Evolutionary conservation across 1,140 invertebrate genomes (phyloP).

Genomic region (Hestina assimilis): DNA sequence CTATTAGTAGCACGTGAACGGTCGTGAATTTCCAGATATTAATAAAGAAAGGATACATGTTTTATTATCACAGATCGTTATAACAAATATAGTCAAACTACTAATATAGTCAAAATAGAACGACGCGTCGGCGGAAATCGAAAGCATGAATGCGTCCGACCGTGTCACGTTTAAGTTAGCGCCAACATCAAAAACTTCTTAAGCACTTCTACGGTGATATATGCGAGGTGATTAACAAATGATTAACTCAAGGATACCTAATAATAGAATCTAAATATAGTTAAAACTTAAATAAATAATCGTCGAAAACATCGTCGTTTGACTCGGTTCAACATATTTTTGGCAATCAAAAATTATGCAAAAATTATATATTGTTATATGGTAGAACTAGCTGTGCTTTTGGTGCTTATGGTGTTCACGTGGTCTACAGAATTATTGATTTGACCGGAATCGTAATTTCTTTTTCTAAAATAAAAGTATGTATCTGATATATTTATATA

Average conservation of each 20-base stretch:
- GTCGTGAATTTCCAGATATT: no score
- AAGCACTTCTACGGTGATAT: not conserved
- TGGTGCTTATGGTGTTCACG: no score
- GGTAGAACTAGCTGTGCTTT: no score
- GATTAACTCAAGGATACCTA: slow-evolving; percentile 65
- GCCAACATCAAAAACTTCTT: slow-evolving; percentile 18
- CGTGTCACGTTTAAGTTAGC: slow-evolving; percentile 13
- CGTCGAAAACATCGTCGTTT: not conserved
- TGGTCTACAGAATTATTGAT: no score
- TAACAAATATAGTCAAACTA: not conserved
- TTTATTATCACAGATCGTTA: not conserved
- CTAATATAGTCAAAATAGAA: slow-evolving; percentile 13
- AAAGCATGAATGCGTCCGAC: slow-evolving; percentile 31
- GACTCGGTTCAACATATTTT: no score
- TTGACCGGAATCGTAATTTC: no score
- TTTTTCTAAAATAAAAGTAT: no score
- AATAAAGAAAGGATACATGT: no score
- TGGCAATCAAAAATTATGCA: no score
- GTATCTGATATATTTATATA: no score
- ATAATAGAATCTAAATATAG: slow-evolving; percentile 64
- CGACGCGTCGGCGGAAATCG: slow-evolving; percentile 13
- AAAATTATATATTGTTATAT: no score
- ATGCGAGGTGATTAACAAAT: slow-evolving; percentile 23
- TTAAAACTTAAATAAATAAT: slow-evolving; percentile 43
- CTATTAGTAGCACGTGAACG: no score